Base-by-base conservation (phyloP, 2,888 invertebrate genomes). In the Drosophila ochracea region DNA sequence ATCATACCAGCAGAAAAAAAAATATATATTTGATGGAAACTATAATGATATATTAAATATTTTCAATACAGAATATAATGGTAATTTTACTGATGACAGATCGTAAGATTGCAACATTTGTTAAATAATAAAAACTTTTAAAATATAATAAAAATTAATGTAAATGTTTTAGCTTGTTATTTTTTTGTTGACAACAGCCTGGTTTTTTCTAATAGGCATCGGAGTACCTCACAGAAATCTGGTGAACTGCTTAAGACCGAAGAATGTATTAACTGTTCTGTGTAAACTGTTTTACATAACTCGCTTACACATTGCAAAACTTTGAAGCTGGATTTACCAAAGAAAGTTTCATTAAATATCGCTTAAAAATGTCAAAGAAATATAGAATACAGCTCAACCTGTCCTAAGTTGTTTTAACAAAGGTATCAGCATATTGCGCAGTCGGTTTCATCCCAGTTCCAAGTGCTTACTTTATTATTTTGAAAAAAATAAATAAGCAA, bases 401-500 rank as follows among this genome's bases (percentile, higher is more conserved):
- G 47, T 16, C 47, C 16, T 25, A 47, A 47, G 25, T 9, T 9
- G 47, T 47, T 47, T 25, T 47, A 9, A 16, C 9, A 25, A 47
- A 47, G 16, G 9, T 25, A 25, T 47, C 21, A 47, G 47, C 47
- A 47, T 25, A 47, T 47, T 47, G 25, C 16, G 4, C 25, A 47
- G 21, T 47, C 47, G 47, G 47, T 4, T 25, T 47, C 0, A 9
- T 16, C 2, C 25, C 0, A 47, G 16, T 16, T 4, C 16, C 7
- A 47, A 16, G 16, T 4, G 47, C 47, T 25, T 9, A 47, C 21
- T 47, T 47, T 47, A 47, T 47, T 25, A 47, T 47, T 47, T 47
- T 47, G 47, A 16, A 47, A 47, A 47, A 47, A 47, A 47, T 25
- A 47, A 47, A 47, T 47, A 47, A 47, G 47, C 47, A 47, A 47